A percentile compares a stretch with the other conserved stretches of the same genome.
These are phyloP conservation scores for Tetrapedia diversipes DNA, from an alignment of 2,888 invertebrate genomes.

Conservation along the genomic window DNA sequence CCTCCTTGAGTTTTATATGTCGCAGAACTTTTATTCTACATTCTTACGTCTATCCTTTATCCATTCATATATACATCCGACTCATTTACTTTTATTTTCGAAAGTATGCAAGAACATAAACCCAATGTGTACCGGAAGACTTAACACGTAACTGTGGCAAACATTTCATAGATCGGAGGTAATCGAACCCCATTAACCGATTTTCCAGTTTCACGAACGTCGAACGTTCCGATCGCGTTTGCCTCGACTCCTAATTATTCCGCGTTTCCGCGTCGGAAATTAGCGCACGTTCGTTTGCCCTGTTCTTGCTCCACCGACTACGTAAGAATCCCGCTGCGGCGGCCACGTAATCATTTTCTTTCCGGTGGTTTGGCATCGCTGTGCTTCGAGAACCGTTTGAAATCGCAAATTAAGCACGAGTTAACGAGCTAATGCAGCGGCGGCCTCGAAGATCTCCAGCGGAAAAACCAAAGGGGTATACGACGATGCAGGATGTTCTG, in stretches of 20 bases:
- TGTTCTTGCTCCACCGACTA: neutral
- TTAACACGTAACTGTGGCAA: constrained; percentile 12
- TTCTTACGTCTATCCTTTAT: too few species aligned
- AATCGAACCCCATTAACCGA: constrained; percentile 9
- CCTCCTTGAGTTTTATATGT: too few species aligned
- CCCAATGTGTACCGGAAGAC: too few species aligned
- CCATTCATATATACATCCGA: too few species aligned
- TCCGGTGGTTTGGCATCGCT: neutral
- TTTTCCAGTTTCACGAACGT: neutral
- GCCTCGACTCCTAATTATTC: constrained; percentile 5
- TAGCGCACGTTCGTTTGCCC: neutral
- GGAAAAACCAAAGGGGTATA: constrained; percentile 11
- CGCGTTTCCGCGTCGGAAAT: constrained; percentile 1
- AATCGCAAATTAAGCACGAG: constrained; percentile 23
- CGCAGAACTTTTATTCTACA: too few species aligned
- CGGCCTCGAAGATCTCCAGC: neutral
- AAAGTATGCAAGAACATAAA: too few species aligned
- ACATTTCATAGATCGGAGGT: constrained; percentile 25
- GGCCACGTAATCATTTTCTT: constrained; percentile 3
- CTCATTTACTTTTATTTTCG: too few species aligned
- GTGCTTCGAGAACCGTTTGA: constrained; percentile 15
- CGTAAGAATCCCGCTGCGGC: neutral
- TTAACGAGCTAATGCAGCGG: constrained; percentile 39
- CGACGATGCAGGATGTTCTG: constrained; percentile 8
- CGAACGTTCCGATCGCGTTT: neutral